Evolutionary conservation across 2,797 vertebrate species (phyloP).

Genomic region (Cyprinella venusta): DNA sequence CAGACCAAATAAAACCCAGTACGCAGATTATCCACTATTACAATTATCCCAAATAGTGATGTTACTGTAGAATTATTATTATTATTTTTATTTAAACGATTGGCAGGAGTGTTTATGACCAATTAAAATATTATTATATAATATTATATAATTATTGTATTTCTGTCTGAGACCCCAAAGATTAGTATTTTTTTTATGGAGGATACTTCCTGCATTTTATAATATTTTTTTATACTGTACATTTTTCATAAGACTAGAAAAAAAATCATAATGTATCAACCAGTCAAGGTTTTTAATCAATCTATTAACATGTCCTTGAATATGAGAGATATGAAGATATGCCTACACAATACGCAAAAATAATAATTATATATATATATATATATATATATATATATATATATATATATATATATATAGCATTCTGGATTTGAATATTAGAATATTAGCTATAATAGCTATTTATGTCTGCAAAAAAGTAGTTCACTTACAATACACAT

Average conservation of each 20-base stretch:
- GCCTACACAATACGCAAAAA: not conserved
- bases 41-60: not conserved
- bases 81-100: not conserved
- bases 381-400: too few species aligned
- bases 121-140: not conserved
- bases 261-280: not conserved
- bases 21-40: not conserved
- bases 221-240: not conserved
- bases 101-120: not conserved
- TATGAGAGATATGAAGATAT: not conserved
- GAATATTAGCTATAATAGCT: not conserved
- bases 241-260: not conserved
- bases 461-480: not conserved
- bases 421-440: not conserved
- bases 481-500: not conserved
- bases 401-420: not conserved
- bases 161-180: not conserved
- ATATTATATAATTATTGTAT: not conserved
- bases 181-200: not conserved
- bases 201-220: not conserved
- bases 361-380: too few species aligned
- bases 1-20: not conserved
- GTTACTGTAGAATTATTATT: not conserved
- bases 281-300: not conserved
- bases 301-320: not conserved